A percentile compares a stretch with the other conserved stretches of the same genome.
phyloP scores from a whole-genome alignment of 2,113 vertebrate species.

The Onychostoma macrolepis region DNA sequence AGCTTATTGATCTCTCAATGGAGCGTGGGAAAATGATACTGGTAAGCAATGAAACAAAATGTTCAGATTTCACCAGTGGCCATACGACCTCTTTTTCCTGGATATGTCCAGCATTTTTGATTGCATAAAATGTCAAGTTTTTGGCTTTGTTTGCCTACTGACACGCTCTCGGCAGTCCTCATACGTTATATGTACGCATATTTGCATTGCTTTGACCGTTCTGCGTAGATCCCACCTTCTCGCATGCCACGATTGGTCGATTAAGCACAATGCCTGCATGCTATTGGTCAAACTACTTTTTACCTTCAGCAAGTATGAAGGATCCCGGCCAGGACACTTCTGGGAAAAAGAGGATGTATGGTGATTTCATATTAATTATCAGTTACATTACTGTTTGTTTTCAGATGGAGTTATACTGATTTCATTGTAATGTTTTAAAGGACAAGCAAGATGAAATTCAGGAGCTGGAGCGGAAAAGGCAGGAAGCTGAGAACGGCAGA shows the following conservation, averaged over 20 bases:
- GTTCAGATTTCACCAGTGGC: neutral
- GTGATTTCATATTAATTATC: neutral
- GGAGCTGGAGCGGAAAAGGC: slow-evolving; percentile 64
- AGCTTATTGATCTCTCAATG: slow-evolving; percentile 62
- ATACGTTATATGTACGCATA: neutral
- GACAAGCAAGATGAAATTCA: slow-evolving; percentile 71
- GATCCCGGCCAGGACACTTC: neutral
- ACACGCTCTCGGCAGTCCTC: neutral
- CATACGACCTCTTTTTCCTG: neutral
- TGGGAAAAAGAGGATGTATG: neutral
- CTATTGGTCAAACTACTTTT: neutral
- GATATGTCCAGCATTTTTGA: neutral
- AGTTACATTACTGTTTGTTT: neutral
- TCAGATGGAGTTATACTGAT: neutral
- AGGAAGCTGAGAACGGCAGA: slow-evolving; percentile 62
- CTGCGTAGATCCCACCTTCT: neutral
- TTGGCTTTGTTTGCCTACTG: neutral
- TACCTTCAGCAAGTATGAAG: neutral
- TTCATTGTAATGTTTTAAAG: slow-evolving; percentile 56
- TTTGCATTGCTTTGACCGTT: neutral
- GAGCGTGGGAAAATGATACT: slow-evolving; percentile 71
- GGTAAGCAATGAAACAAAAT: slow-evolving; percentile 56
- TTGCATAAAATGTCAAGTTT: neutral
- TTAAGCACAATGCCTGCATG: neutral
- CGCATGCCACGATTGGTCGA: neutral